phyloP scores from a whole-genome alignment of 2,113 vertebrate species.

The Jacana jacana region DNA sequence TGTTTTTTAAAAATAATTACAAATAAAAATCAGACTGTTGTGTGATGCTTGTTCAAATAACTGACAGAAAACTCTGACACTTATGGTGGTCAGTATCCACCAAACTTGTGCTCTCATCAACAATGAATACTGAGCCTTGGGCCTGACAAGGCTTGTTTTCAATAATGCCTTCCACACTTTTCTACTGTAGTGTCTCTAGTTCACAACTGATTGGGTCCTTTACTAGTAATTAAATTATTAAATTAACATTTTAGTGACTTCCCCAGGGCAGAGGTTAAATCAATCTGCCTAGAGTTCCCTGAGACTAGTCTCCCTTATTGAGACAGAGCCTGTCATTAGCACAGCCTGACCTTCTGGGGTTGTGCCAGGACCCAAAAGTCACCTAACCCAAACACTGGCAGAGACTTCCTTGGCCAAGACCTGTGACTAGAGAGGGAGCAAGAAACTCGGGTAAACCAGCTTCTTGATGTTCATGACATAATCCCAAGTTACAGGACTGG shows the following conservation, averaged over 20 bases:
- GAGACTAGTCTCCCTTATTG: neutral
- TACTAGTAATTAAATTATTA: neutral
- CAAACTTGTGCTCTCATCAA: neutral
- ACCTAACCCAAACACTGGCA: neutral
- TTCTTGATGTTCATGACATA: neutral
- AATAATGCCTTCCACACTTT: neutral
- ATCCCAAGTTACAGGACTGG: neutral
- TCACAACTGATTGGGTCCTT: neutral
- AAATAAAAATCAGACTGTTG: neutral
- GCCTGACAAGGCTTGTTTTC: neutral
- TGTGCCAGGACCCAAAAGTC: neutral
- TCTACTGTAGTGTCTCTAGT: neutral
- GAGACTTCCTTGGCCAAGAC: neutral
- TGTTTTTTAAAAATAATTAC: too few species aligned
- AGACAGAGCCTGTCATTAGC: neutral
- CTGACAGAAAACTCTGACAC: neutral
- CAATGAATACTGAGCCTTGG: neutral
- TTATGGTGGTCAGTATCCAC: neutral
- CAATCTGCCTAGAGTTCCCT: neutral
- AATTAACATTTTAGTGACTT: neutral
- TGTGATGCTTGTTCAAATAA: neutral
- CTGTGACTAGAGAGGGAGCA: neutral
- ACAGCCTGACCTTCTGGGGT: neutral
- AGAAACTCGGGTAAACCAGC: neutral
- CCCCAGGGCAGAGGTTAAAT: neutral